Base-by-base conservation (phyloP, 2,888 invertebrate genomes). In the Drosophila infuscata region DNA sequence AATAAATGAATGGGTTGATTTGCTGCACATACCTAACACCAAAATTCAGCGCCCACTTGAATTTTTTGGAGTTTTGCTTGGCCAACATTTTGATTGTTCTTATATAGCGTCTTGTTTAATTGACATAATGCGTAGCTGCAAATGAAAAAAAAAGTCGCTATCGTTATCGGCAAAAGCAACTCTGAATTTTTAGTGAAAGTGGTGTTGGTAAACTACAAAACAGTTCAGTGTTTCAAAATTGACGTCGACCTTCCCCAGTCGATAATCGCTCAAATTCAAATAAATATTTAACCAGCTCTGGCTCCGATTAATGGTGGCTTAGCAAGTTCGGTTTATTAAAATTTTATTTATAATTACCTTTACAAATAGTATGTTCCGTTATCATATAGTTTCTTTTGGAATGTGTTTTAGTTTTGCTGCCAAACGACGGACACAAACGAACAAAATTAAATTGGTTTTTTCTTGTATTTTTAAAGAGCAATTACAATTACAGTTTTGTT, bases 21-120 rank as follows among this genome's bases (percentile, higher is more conserved):
- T n/a, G 0, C 5, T 20, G n/a, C 11, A 25, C 92, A 92, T 93
- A 95, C 95, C 94, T 95, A 66, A 93, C 93, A 82, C 94, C 95
- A 79, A 94, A 95, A 89, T 95, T 95, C 76, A 95, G 88, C 33
- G 95, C 94, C 95, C 95, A 95, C 91, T 95, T 95, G 68, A 94
- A 94, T 91, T 95, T 95, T 87, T 92, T 93, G 1, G 85, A 82
- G 48, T 83, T 77, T 74, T 91, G 89, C 81, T 93, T 93, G 41
- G 92, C 81, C 25, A 92, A 89, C 93, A 93, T 93, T 60, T 41
- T 76, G 17, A 20, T n/a, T 30, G n/a, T 5, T 70, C 63, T 63
- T 38, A 12, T 25, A 11, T 49, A 56, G 15, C 59, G 57, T 54
- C 51, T 5, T 64, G 58, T 73, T 56, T 79, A 70, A 73, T 82